These are phyloP conservation scores for Sminthurides aquaticus DNA, from an alignment of 2,888 invertebrate genomes.

Conservation along the genomic window DNA sequence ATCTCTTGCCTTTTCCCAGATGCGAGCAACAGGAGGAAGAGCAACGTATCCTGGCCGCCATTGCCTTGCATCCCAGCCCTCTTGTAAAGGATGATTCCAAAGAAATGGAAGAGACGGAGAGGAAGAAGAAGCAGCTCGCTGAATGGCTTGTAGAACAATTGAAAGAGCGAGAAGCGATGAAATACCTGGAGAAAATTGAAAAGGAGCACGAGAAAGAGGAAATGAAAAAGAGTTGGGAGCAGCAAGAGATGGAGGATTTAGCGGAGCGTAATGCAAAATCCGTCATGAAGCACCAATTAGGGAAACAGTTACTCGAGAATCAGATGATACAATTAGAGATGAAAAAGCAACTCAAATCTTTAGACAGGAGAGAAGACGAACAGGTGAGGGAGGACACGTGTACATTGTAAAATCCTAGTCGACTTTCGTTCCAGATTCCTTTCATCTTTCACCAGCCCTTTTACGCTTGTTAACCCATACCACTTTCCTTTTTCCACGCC, in stretches of 20 bases:
- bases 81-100: constrained; percentile 34
- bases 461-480: no score
- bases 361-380: constrained; percentile 52
- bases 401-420: background rate
- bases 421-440: no score
- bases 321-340: constrained; percentile 50
- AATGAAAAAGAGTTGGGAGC: background rate
- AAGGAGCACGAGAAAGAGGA: background rate
- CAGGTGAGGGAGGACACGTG: constrained; percentile 25
- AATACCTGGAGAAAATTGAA: constrained; percentile 28
- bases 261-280: constrained; percentile 20
- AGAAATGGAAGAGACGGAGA: constrained; percentile 24
- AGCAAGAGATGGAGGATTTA: constrained; percentile 33
- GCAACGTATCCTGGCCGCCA: constrained; percentile 29
- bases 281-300: constrained; percentile 33
- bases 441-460: no score
- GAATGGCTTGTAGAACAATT: constrained; percentile 34
- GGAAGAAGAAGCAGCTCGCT: constrained; percentile 32
- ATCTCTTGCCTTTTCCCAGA: no score
- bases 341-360: constrained; percentile 57
- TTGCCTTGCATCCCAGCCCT: constrained; percentile 32
- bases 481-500: background rate
- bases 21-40: constrained; percentile 40
- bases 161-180: constrained; percentile 35
- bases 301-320: constrained; percentile 41